Evolutionary conservation across 2,113 vertebrate species (phyloP), one percentile per base, ranked within the genome.

Genomic region (Lethenteron reissneri): DNA sequence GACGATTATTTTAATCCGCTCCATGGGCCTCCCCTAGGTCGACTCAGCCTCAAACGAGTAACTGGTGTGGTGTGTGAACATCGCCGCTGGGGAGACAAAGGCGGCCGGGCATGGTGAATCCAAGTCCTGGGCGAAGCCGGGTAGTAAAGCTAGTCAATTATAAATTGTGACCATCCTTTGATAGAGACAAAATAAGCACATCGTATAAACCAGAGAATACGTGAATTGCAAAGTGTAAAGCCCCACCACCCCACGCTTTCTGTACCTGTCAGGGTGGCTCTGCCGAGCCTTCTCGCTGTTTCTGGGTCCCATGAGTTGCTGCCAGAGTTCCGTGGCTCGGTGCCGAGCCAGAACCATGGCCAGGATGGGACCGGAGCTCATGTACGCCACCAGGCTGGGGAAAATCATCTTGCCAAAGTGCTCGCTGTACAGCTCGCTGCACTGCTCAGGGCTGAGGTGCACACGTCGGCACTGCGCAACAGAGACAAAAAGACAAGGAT

Each of bases 391-490:
- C 78, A 99, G 78, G 75, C 85, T 90, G 57, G 89, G 86, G 71
- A 96, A 96, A 79, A 83, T 85, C 74, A 83, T 75, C 78, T 87
- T 94, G 57, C 89, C 91, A 75, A 90, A 90, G 2, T 89, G 86
- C 25, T 92, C 83, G 59, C 84, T 83, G 17, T 99, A 97, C 74
- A 97, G 92, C 76, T 95, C 90, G 78, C 87, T 88, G 75, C 92
- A 96, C 72, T 95, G 86, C 76, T 96, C 92, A 70, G 88, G 89
- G 77, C 86, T 95, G 10, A 99, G 78, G 21, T 83, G 87, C 25
- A 96, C 79, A 73, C 79, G 88, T 74, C 86, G 80, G 80, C 84
- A 95, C 94, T 97, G 73, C 9, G 73, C 78, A 73, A 74, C 9
- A 58, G 70, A 76, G 73, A 78, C 70, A 62, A 19, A 41, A 41